Evolutionary conservation across 2,888 invertebrate species (phyloP).

Genomic region (Venusia cambrica): DNA sequence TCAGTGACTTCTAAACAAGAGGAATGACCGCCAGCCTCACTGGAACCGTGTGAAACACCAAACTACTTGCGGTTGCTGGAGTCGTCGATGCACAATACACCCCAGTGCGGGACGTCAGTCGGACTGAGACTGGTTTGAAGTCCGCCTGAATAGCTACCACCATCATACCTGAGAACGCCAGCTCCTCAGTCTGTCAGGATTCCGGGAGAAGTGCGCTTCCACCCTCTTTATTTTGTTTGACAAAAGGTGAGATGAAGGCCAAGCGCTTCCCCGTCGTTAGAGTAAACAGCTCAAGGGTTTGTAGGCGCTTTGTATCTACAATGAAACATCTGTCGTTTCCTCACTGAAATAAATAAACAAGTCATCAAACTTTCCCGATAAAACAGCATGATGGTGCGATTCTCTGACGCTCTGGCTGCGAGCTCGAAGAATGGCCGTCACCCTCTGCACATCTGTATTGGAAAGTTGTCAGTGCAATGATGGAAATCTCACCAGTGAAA

Average conservation of each 20-base stretch:
- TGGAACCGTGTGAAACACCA: constrained; percentile 2
- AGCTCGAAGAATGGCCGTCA: constrained; percentile 50
- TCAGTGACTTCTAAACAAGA: constrained; percentile 20
- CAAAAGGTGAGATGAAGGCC: too few species aligned
- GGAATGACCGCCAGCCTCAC: constrained; percentile 26
- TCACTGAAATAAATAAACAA: constrained; percentile 28
- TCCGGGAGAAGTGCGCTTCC: too few species aligned
- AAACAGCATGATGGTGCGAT: constrained; percentile 44
- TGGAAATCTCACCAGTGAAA: constrained; percentile 55
- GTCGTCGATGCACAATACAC: background rate
- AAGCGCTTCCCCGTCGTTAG: too few species aligned
- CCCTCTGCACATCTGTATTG: constrained; percentile 58
- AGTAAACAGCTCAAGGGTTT: constrained; percentile 1
- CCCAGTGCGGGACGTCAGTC: background rate
- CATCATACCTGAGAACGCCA: too few species aligned
- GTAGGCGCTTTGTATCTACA: background rate
- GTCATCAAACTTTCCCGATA: constrained; percentile 54
- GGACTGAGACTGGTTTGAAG: constrained; percentile 6
- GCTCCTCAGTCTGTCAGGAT: too few species aligned
- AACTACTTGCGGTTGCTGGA: too few species aligned
- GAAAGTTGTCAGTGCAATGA: constrained; percentile 67
- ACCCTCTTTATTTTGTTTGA: too few species aligned
- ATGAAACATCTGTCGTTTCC: constrained; percentile 19
- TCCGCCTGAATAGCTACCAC: too few species aligned
- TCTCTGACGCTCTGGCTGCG: constrained; percentile 49